phyloP scores from a whole-genome alignment of 2,797 vertebrate genomes.

The Choloepus didactylus region DNA sequence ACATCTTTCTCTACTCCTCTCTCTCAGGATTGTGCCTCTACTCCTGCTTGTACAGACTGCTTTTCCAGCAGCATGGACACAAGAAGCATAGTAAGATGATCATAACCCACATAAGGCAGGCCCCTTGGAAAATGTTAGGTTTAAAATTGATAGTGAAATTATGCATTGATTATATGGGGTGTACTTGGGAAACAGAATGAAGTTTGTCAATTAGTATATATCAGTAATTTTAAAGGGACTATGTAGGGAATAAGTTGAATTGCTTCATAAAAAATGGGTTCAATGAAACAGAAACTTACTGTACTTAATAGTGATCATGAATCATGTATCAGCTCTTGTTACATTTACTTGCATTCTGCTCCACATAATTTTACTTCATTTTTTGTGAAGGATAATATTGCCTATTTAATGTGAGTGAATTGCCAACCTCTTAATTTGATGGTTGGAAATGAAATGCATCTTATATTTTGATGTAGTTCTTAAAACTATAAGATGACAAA shows the following conservation, averaged over 20 bases:
- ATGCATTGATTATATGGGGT: slow-evolving; percentile 69
- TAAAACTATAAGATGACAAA: slow-evolving; percentile 70
- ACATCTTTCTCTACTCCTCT: slow-evolving; percentile 85
- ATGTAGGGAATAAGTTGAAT: slow-evolving; percentile 62
- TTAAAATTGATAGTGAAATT: slow-evolving; percentile 70
- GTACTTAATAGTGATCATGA: slow-evolving; percentile 62
- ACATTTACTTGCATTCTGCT: slow-evolving; percentile 68
- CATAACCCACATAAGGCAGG: slow-evolving; percentile 81
- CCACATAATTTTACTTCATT: slow-evolving; percentile 44
- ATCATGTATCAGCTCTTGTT: slow-evolving; percentile 26
- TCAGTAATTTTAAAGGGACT: slow-evolving; percentile 45
- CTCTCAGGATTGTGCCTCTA: slow-evolving; percentile 85
- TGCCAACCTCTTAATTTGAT: slow-evolving; percentile 66
- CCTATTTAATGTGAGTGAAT: slow-evolving; percentile 26
- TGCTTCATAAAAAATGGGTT: slow-evolving; percentile 67
- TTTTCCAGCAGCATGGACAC: slow-evolving; percentile 86
- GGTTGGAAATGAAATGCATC: slow-evolving; percentile 67
- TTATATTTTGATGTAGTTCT: slow-evolving; percentile 66
- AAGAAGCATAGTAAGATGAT: slow-evolving; percentile 84
- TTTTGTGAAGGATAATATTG: neutral
- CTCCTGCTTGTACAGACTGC: slow-evolving; percentile 86
- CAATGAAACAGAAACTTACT: slow-evolving; percentile 49
- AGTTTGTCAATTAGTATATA: slow-evolving; percentile 51
- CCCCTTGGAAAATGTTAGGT: slow-evolving; percentile 78
- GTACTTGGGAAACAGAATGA: slow-evolving; percentile 63